Evolutionary conservation across 2,888 invertebrate genomes (phyloP), one percentile per base, ranked within the genome.

Genomic region (Sinotaia quadrata): DNA sequence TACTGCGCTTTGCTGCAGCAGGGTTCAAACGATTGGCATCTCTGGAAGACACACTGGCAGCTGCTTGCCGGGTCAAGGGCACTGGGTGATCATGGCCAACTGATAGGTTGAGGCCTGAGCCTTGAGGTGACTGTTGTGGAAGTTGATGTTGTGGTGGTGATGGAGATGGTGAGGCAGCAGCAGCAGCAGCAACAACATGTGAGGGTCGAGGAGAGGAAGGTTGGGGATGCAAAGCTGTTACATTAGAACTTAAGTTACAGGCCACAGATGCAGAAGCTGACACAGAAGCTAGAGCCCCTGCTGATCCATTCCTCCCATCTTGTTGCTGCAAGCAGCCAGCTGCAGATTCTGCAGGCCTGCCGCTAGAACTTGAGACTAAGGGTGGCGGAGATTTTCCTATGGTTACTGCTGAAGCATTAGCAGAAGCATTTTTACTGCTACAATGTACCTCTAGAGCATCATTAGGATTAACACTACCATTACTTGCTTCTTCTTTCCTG

Each of bases 1-100:
- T 81, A 73, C 81, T 84, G 72, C 84, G 76, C 73, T 85, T 85
- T 56, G 81, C 81, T 58, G 81, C 77, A 49, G 83, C 81, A n/a
- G 82, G 83, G 67, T 82, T 82, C 52, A 82, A 67, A 47, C 80
- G 72, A 29, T 74, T 75, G 29, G 69, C 68, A 7, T 67, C 66
- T 27, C 66, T 47, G 8, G 66, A 18, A 18, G 66, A 57, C 33
- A 58, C 21, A 7, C 44, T 58, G 34, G 49, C 66, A 18, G 65
- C 65, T 12, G 65, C 65, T 52, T 54, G 65, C 24, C 65, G 65
- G 27, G 65, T 8, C 37, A 56, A 52, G 37, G 54, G 37, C 65
- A 65, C 54, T 34, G 56, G 56, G 21, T 65, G 65, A 24, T 65
- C 65, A 31, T 54, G 54, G 18, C 31, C 34, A n/a, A 57, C 10